A percentile compares a stretch with the other conserved stretches of the same genome.
Evolutionary conservation across 2,113 vertebrate genomes (phyloP).

Genomic region (Microcebus ravelobensis): DNA sequence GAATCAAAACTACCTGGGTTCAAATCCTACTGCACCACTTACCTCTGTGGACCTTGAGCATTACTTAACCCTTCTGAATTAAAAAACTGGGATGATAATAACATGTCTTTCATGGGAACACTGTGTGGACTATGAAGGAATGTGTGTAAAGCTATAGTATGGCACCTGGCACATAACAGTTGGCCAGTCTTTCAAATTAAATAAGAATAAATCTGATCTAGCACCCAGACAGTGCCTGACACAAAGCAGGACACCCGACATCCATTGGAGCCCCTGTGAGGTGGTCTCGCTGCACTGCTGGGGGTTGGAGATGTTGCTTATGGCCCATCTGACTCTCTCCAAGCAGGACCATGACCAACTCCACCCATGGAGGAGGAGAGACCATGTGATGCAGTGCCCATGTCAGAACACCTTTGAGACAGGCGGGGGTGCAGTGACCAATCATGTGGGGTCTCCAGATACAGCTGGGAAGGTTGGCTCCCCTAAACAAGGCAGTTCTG

Average conservation of each 20-base stretch:
- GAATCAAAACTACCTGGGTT: background rate
- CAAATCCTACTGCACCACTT: background rate
- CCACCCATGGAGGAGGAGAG: background rate
- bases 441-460: background rate
- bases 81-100: background rate
- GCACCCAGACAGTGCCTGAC: background rate
- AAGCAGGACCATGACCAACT: background rate
- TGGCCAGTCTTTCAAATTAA: background rate
- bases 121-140: background rate
- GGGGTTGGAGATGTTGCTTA: too few relatives aligned
- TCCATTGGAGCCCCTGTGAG: too few relatives aligned
- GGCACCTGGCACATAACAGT: fast-evolving
- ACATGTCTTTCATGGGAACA: background rate
- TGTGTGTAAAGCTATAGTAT: fast-evolving
- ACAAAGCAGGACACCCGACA: background rate
- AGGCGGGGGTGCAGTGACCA: fast-evolving
- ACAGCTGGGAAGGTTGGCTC: background rate
- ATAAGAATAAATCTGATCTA: background rate
- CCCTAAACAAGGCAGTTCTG: background rate
- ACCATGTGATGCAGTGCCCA: background rate
- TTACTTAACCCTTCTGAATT: background rate
- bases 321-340: background rate
- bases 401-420: background rate
- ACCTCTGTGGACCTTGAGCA: background rate
- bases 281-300: background rate